Evolutionary conservation across 2,113 vertebrate species (phyloP), one percentile per base, ranked within the genome.

Genomic region (Desmodus rotundus): DNA sequence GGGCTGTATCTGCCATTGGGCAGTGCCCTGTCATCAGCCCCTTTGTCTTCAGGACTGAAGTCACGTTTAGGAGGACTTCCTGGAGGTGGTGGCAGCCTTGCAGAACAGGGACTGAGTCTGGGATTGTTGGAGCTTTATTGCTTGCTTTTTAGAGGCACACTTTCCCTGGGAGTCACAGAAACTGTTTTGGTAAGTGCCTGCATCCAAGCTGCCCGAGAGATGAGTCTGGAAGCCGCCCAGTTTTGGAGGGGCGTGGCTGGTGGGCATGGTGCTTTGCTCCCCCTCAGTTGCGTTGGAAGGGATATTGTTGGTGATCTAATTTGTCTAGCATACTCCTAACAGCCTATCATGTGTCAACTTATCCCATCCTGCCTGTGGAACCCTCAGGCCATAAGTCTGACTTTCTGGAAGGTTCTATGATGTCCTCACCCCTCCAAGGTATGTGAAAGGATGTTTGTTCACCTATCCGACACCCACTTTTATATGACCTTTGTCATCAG

Each of bases 261-360:
- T 0, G 10, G 31, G 12, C 1, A 0, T 0, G 6, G 0, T 1
- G 12, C 20, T 7, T 26, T 24, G 15, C 90, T 28, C 11, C 24
- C 11, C 2, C 45, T 54, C 5, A 0, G 72, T 0, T 9, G 11
- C 28, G 2, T 70, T 16, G 74, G 43, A n/a, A 36, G 61, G 5
- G 24, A 0, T 4, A 22, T 1, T 22, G 58, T 24, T 84, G 33
- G 31, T 47, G 43, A 73, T 73, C 12, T 24, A 0, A 0, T 45
- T 50, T 61, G 43, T 50, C 54, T 84, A 20, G 47, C 38, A 9
- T 7, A 9, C 56, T 31, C 82, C 38, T 8, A n/a, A 22, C 28
- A 67, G 45, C 11, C 70, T 20, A 8, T n/a, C 81, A 5, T 4
- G 4, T 1, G 4, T 1, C 0, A 5, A 22, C 45, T 12, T 16